phyloP scores from a whole-genome alignment of 2,888 invertebrate species.

The Chloroclysta siterata region DNA sequence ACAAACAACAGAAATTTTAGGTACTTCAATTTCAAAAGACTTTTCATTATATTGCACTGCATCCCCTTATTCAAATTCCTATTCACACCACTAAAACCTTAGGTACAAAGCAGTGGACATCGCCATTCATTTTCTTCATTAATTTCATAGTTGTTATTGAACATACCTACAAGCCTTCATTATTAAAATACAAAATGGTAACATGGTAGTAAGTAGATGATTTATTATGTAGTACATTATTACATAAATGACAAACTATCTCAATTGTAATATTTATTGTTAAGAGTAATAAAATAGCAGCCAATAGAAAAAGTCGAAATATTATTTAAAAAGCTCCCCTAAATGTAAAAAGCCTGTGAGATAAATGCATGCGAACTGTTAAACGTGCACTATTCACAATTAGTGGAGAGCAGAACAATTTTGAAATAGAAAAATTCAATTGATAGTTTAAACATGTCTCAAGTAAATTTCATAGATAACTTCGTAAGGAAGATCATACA shows the following conservation, averaged over 20 bases:
- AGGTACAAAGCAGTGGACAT: constrained; percentile 13
- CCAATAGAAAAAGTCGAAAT: constrained; percentile 71
- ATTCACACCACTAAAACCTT: constrained; percentile 50
- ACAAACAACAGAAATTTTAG: constrained; percentile 39
- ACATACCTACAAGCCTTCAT: constrained; percentile 23
- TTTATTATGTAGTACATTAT: constrained; percentile 38
- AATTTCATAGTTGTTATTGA: constrained; percentile 30
- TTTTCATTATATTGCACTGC: constrained; percentile 68
- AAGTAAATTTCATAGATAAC: constrained; percentile 46
- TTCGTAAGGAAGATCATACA: constrained; percentile 67
- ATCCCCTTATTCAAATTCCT: constrained; percentile 56
- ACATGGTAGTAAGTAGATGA: constrained; percentile 35
- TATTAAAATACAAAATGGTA: constrained; percentile 38
- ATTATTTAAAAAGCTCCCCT: constrained; percentile 64
- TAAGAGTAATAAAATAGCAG: constrained; percentile 66
- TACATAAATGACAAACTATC: constrained; percentile 46
- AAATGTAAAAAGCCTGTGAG: constrained; percentile 71
- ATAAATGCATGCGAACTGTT: constrained; percentile 77
- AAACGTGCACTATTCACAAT: constrained; percentile 74
- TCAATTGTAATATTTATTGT: constrained; percentile 49
- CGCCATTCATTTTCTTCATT: constrained; percentile 12
- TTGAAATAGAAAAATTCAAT: constrained; percentile 46
- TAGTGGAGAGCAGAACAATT: constrained; percentile 65
- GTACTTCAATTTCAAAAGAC: constrained; percentile 42
- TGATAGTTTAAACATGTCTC: constrained; percentile 4